Conservation (phyloP, 2,888 invertebrate species). For the Ferrisia virgata region DNA sequence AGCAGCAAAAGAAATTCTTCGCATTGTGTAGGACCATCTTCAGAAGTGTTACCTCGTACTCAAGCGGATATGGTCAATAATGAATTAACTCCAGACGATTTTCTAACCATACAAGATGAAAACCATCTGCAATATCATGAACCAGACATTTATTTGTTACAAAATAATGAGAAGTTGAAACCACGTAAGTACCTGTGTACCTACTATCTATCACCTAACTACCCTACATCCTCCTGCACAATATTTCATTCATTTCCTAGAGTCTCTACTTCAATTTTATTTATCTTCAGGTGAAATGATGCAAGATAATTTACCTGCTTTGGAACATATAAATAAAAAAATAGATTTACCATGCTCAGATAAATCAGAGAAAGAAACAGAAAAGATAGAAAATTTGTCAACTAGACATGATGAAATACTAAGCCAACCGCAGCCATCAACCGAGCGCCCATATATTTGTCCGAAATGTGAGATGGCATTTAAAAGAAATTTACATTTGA, state of each 20-base stretch:
- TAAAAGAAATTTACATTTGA: conserved; percentile 33
- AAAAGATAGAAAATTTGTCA: neutral
- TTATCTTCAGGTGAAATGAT: neutral
- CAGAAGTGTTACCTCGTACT: neutral
- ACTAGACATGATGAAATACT: neutral
- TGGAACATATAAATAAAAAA: neutral
- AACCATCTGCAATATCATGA: neutral
- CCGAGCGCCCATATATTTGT: conserved; percentile 32
- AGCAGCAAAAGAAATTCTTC: neutral
- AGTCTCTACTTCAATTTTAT: neutral
- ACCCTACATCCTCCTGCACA: neutral
- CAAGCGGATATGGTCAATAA: neutral
- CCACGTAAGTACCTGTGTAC: neutral
- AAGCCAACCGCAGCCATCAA: neutral
- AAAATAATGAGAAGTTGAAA: neutral
- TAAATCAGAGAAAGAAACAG: neutral
- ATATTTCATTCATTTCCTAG: neutral
- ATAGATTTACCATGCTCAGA: neutral
- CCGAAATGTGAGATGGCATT: conserved; percentile 26
- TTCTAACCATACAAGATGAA: neutral
- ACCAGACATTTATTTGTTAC: neutral
- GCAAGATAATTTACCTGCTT: neutral
- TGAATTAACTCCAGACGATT: neutral
- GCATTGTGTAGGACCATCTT: neutral
- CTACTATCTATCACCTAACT: no score